phyloP scores from a whole-genome alignment of 2,113 vertebrate species.

The Brachionichthys hirsutus region DNA sequence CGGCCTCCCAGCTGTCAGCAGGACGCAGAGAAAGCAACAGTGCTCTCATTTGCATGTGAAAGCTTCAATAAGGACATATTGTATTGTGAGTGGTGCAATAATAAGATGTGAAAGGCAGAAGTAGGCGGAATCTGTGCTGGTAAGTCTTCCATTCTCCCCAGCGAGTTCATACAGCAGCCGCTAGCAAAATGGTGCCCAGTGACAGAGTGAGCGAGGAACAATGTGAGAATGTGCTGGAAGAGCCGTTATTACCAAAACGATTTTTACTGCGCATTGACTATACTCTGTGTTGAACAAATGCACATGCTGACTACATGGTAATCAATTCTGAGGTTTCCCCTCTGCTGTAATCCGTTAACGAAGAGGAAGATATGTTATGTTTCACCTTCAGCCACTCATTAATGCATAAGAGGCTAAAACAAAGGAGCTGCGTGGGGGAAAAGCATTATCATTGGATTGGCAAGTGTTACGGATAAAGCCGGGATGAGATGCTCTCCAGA shows the following conservation, averaged over 20 bases:
- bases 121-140: constrained; percentile 23
- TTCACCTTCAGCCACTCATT: too few relatives aligned
- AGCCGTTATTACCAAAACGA: not conserved
- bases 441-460: too few relatives aligned
- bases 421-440: too few relatives aligned
- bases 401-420: too few relatives aligned
- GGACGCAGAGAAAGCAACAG: constrained; percentile 54
- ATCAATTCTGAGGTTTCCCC: too few relatives aligned
- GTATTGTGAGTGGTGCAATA: constrained; percentile 61
- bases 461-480: too few relatives aligned
- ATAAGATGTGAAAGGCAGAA: constrained; percentile 54
- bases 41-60: constrained; percentile 72
- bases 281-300: too few relatives aligned
- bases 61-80: constrained; percentile 73
- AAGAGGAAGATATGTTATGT: too few relatives aligned
- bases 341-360: too few relatives aligned
- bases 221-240: constrained; percentile 3
- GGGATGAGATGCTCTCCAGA: too few relatives aligned
- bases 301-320: too few relatives aligned
- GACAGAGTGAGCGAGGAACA: not conserved
- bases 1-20: constrained; percentile 64
- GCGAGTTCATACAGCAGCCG: constrained; percentile 28
- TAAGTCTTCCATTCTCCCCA: constrained; percentile 32
- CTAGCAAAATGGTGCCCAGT: constrained; percentile 23
- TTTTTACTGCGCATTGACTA: not conserved